Base-by-base conservation (phyloP, 2,797 vertebrate species). In the Enteromius argenteus region DNA sequence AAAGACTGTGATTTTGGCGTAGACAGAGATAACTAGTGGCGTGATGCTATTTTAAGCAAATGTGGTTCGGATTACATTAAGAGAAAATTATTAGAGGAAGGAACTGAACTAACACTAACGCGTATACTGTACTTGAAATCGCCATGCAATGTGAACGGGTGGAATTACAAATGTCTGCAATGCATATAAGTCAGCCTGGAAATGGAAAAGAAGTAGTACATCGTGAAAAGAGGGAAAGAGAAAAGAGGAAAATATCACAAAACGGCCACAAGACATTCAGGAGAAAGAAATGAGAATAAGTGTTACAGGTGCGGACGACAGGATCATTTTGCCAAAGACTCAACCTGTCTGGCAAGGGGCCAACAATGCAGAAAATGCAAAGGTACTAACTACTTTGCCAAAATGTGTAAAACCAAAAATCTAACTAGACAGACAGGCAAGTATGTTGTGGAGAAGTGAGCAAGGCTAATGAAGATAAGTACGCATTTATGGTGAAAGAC, bases 71-170 rank as follows among this genome's bases (percentile, higher is more conserved):
- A 85, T 21, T 85, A 72, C 71, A 71, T 85, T 5, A 37, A 13
- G 5, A 87, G 73, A 37, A 87, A 79, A 53, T 19, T 81, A 49
- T 60, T 75, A 42, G 67, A 80, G 23, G 85, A 88, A 49, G 85
- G 85, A 14, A 68, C 13, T 11, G 76, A 77, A 64, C 73, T 79
- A 32, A 82, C 46, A 13, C 39, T 87, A n/a, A 32, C 53, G 7
- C 7, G 19, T 35, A 37, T 64, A 3, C 27, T 88, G 32, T 32
- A 32, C 32, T 32, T 42, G 79, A 81, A 67, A 42, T 64, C 4
- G 53, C 21, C 53, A 58, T 9, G 21, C 53, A 23, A 1, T 58
- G 60, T 17, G 60, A 64, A 15, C 5, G 14, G 30, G 14, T 64
- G 27, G 60, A 32, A 13, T 64, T 64, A 15, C 60, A 32, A 64